These are phyloP conservation scores for Sycophaga agraensis DNA, from an alignment of 1,140 invertebrate species.

Conservation along the genomic window DNA sequence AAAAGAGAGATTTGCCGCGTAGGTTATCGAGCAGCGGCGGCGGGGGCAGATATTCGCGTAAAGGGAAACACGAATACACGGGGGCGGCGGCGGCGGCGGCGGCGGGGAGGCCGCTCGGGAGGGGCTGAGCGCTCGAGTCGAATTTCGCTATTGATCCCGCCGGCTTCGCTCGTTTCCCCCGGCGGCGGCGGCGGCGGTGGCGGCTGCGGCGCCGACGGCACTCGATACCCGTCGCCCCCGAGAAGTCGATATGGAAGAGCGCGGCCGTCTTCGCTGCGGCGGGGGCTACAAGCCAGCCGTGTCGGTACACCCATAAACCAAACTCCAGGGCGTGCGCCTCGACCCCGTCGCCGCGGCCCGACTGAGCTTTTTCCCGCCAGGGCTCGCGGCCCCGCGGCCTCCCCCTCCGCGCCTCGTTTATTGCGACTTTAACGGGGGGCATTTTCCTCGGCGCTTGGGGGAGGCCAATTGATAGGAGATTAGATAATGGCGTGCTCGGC, in stretches of 20 bases:
- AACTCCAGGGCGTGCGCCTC: constrained; percentile 1
- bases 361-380: too few relatives aligned
- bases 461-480: too few relatives aligned
- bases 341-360: background rate
- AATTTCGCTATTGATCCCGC: constrained; percentile 13
- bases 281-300: background rate
- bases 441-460: too few relatives aligned
- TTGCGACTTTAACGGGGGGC: too few relatives aligned
- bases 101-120: too few relatives aligned
- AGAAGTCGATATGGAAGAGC: constrained; percentile 18
- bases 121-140: constrained; percentile 1
- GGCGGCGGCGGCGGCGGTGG: background rate
- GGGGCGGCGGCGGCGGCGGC: background rate
- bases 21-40: background rate
- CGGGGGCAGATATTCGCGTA: too few relatives aligned
- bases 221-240: constrained; percentile 8
- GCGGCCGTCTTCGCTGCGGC: background rate
- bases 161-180: constrained; percentile 7
- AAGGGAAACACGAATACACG: background rate
- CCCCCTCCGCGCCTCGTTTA: background rate
- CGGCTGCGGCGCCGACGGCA: background rate
- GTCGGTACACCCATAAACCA: constrained; percentile 25
- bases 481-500: too few relatives aligned
- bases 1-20: background rate
- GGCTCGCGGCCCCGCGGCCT: background rate